Evolutionary conservation across 2,113 vertebrate species (phyloP), one percentile per base, ranked within the genome.

Genomic region (Pterocles orientalis): DNA sequence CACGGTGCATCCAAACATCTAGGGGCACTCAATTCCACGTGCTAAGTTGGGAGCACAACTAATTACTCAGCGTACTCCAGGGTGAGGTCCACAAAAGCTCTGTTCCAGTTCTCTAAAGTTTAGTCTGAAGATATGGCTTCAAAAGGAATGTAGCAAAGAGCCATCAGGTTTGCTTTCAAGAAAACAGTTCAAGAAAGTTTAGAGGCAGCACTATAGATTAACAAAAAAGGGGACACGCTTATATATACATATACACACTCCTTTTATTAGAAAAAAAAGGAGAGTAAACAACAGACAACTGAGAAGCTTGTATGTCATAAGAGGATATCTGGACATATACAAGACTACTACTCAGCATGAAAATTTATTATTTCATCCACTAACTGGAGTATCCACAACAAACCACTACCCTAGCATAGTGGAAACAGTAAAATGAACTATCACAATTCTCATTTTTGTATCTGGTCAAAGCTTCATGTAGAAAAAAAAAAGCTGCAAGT

Each of bases 21-120:
- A 62, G 21, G 2, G 13, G 18, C 18, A 29, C 25, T 53, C 23
- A 23, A 28, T 25, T 60, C 11, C 23, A 10, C 0, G 1, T 23
- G 23, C 19, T 36, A 58, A 47, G 14, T 18, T 24, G 18, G 18
- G 16, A 77, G 20, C 0, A 0, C 18, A 69, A 28, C 15, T 43
- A 18, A 58, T 31, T 36, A 45, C 26, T 36, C 3, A 0, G 29
- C 9, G 21, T 7, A 36, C 41, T 72, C 14, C 65, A 60, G 43
- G 14, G 14, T 7, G 6, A 90, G 64, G 51, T 54, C 50, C 58
- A 66, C 31, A 61, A 71, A 68, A 68, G n/a, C 29, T 54, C 26
- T 7, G 8, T 8, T 56, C 43, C 47, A 17, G 18, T 41, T 65
- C 79, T 80, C 23, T 51, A 18, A 70, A n/a, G 69, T 24, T 76